phyloP scores from a whole-genome alignment of 2,888 invertebrate species.

The Amphipyra tragopoginis region DNA sequence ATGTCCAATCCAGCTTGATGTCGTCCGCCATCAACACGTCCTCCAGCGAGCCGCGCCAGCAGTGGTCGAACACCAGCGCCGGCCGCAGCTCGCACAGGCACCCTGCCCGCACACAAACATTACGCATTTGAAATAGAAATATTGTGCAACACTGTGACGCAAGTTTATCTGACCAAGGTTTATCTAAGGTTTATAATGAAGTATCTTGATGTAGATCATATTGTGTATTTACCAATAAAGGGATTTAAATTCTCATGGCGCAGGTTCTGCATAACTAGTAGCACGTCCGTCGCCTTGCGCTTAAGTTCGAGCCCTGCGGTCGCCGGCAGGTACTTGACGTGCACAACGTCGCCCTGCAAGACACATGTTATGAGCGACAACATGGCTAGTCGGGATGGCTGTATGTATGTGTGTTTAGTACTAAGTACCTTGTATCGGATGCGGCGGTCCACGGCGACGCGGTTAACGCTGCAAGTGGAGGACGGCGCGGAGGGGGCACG shows the following conservation, averaged over 20 bases:
- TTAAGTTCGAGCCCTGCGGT: slow-evolving; percentile 92
- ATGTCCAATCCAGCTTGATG: slow-evolving; percentile 98
- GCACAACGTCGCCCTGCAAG: slow-evolving; percentile 96
- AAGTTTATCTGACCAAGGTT: no score
- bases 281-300: slow-evolving; percentile 94
- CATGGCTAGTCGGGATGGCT: no score
- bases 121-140: background rate
- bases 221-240: slow-evolving; percentile 91
- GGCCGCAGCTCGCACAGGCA: slow-evolving; percentile 95
- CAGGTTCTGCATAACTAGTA: slow-evolving; percentile 94
- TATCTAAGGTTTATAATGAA: no score
- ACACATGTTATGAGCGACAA: background rate
- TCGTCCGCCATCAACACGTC: slow-evolving; percentile 97
- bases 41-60: slow-evolving; percentile 96
- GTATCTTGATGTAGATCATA: no score
- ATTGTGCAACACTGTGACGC: no score
- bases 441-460: slow-evolving; percentile 91
- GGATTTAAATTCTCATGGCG: slow-evolving; percentile 98
- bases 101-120: slow-evolving; percentile 76
- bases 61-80: slow-evolving; percentile 96
- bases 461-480: slow-evolving; percentile 85
- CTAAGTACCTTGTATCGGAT: slow-evolving; percentile 94
- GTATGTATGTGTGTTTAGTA: background rate
- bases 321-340: slow-evolving; percentile 94
- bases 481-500: slow-evolving; percentile 84